A percentile compares a stretch with the other conserved stretches of the same genome.
Evolutionary conservation across 2,113 vertebrate species (phyloP).

Genomic region (Cathartes aura): DNA sequence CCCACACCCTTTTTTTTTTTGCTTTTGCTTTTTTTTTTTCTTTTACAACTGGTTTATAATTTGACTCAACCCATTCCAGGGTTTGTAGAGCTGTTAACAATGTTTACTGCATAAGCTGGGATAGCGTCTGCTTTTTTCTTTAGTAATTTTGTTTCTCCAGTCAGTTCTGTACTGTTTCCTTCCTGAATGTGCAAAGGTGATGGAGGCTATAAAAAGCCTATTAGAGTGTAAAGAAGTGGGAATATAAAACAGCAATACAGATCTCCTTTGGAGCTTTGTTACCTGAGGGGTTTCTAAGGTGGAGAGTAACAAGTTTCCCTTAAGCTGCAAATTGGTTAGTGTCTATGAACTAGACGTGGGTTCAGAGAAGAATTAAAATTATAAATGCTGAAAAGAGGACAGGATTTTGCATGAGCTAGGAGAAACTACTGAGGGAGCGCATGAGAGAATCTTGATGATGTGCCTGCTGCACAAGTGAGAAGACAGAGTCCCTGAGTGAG

Average conservation of each 20-base stretch:
- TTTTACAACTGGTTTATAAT: not conserved
- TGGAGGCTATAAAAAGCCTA: not conserved
- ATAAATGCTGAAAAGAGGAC: not conserved
- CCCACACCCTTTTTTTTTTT: no score
- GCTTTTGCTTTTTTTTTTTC: not conserved
- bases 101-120: not conserved
- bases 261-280: not conserved
- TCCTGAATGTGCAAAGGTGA: not conserved
- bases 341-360: not conserved
- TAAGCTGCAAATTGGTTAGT: not conserved
- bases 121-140: not conserved
- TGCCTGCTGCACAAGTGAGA: not conserved
- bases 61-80: not conserved
- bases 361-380: not conserved
- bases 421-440: fast-evolving
- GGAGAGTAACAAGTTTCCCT: not conserved
- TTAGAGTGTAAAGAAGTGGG: not conserved
- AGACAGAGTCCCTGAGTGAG: not conserved
- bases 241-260: not conserved
- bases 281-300: not conserved
- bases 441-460: not conserved
- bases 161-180: not conserved
- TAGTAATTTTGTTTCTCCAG: not conserved
- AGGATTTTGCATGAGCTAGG: not conserved
- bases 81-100: not conserved